These are phyloP conservation scores for Acanthisitta chloris DNA, from an alignment of 2,113 vertebrate species.

Conservation along the genomic window DNA sequence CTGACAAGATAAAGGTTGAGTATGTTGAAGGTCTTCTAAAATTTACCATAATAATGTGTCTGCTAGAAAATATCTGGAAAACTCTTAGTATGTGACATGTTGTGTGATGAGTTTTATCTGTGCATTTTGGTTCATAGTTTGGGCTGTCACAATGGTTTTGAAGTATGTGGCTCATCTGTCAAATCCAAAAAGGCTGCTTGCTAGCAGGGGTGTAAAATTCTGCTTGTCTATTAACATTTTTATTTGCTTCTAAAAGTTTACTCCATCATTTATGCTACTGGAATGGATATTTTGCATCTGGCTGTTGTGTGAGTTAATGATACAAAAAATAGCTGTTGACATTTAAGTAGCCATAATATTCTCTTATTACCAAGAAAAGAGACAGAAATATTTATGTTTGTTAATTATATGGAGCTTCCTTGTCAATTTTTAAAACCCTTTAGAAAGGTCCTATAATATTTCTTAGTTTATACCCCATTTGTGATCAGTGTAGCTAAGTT, in stretches of 20 bases:
- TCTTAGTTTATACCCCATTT: not conserved
- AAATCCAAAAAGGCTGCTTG: not conserved
- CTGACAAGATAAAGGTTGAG: not conserved
- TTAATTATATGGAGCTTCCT: not conserved
- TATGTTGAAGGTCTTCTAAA: not conserved
- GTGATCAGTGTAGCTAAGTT: not conserved
- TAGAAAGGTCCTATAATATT: not conserved
- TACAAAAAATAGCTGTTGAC: not conserved
- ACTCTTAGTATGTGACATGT: accelerated
- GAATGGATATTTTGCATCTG: not conserved
- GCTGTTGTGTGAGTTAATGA: not conserved
- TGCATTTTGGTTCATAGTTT: not conserved
- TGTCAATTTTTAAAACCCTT: not conserved
- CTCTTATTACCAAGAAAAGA: not conserved
- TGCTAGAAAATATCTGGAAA: not conserved
- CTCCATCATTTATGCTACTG: not conserved
- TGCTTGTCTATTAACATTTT: not conserved
- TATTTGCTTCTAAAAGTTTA: not conserved
- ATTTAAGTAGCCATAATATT: not conserved
- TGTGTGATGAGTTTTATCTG: not conserved
- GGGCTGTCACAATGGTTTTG: not conserved
- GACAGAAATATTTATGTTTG: not conserved
- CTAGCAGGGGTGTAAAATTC: not conserved
- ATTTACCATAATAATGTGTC: not conserved
- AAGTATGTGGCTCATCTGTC: not conserved